Conservation (phyloP, 2,888 invertebrate genomes). For the Ceramica pisi region DNA sequence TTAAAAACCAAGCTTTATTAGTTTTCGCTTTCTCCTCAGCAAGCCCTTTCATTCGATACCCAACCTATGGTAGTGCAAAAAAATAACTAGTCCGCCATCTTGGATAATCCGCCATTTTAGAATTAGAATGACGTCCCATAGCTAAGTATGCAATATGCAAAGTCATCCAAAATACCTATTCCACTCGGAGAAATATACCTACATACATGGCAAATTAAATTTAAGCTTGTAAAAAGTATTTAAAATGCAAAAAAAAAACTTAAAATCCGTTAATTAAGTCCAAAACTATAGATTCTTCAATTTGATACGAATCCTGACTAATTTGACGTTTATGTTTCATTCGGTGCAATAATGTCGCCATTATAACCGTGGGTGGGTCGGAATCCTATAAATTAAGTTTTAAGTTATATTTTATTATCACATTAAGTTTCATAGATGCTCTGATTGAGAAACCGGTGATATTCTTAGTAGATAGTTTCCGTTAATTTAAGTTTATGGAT, state of each 20-base stretch:
- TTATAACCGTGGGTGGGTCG: slow-evolving; percentile 24
- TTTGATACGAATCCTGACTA: slow-evolving; percentile 4
- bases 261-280: slow-evolving; percentile 17
- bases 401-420: slow-evolving; percentile 19
- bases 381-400: slow-evolving; percentile 36
- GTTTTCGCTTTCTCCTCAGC: no score
- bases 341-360: slow-evolving; percentile 17
- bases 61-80: no score
- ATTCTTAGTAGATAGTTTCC: neutral
- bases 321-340: slow-evolving; percentile 49
- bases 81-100: no score
- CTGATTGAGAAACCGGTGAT: slow-evolving; percentile 33
- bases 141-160: no score
- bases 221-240: no score
- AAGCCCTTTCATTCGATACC: no score
- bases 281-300: slow-evolving; percentile 1
- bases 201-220: no score
- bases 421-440: slow-evolving; percentile 32
- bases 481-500: slow-evolving; percentile 10
- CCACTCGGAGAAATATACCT: no score
- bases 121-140: no score
- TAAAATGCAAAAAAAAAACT: neutral
- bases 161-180: no score
- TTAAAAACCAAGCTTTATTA: no score
- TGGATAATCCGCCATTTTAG: no score